These are phyloP conservation scores for Spilosoma lubricipeda DNA, from an alignment of 2,888 invertebrate species.

Conservation along the genomic window DNA sequence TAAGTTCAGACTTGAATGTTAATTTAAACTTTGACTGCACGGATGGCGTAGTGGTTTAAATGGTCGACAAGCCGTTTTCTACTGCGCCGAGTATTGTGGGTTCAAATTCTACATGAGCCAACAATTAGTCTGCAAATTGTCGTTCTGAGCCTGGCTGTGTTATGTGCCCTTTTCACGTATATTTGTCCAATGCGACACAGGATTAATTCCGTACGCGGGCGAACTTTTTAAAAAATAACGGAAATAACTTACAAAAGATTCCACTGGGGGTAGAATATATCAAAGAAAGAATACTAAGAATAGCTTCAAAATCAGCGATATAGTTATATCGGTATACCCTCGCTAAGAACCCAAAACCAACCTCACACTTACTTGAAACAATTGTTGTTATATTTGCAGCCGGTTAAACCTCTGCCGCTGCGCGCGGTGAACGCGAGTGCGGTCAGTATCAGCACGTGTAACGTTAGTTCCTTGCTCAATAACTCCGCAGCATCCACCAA, in stretches of 20 bases:
- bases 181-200: too few relatives aligned
- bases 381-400: slow-evolving; percentile 84
- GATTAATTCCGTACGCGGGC: too few relatives aligned
- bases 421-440: slow-evolving; percentile 87
- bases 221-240: too few relatives aligned
- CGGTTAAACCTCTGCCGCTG: slow-evolving; percentile 95
- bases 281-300: background rate
- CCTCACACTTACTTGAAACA: slow-evolving; percentile 48
- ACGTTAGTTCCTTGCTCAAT: slow-evolving; percentile 88
- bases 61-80: too few relatives aligned
- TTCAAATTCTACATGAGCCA: too few relatives aligned
- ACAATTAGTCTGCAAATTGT: too few relatives aligned
- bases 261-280: background rate
- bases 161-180: too few relatives aligned
- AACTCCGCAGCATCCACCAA: slow-evolving; percentile 82
- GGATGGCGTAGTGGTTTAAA: too few relatives aligned
- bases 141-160: too few relatives aligned
- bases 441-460: slow-evolving; percentile 78
- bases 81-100: too few relatives aligned
- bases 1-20: background rate
- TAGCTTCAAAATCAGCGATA: background rate
- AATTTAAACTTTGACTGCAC: too few relatives aligned
- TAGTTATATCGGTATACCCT: background rate
- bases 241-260: too few relatives aligned
- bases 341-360: slow-evolving; percentile 63